Evolutionary conservation across 2,888 invertebrate genomes (phyloP).

Genomic region (Latrodectus elegans): DNA sequence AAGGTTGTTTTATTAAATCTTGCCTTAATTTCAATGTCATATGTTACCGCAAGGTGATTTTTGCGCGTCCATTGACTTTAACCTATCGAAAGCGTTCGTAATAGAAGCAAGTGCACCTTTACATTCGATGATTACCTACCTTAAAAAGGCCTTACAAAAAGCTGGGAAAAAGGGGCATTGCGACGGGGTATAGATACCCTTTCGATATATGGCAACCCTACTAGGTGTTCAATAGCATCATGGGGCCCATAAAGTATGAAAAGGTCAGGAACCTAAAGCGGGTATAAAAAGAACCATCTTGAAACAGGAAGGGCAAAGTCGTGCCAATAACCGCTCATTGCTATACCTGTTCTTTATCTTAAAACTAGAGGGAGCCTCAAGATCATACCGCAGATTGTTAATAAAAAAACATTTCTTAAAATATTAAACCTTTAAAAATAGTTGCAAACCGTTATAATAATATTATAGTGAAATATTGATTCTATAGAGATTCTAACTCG

Average conservation of each 20-base stretch:
- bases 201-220: constrained; percentile 39
- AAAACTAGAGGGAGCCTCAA: constrained; percentile 3
- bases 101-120: constrained; percentile 34
- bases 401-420: background rate
- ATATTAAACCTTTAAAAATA: too few relatives aligned
- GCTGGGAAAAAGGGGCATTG: constrained; percentile 58
- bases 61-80: constrained; percentile 37
- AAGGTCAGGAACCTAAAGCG: constrained; percentile 49
- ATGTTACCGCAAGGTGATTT: too few relatives aligned
- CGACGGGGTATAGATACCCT: constrained; percentile 36
- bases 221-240: constrained; percentile 35
- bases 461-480: too few relatives aligned
- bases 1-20: too few relatives aligned
- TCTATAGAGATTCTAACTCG: too few relatives aligned
- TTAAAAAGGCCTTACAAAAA: constrained; percentile 28
- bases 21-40: too few relatives aligned
- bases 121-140: constrained; percentile 20
- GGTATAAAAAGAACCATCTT: constrained; percentile 12
- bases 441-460: too few relatives aligned
- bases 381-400: background rate
- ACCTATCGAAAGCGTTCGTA: background rate
- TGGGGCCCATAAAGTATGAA: constrained; percentile 32
- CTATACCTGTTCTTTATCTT: constrained; percentile 42
- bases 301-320: constrained; percentile 49
- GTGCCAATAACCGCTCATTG: constrained; percentile 36